Conservation (phyloP, 2,113 vertebrate species). For the Bombycilla garrulus region DNA sequence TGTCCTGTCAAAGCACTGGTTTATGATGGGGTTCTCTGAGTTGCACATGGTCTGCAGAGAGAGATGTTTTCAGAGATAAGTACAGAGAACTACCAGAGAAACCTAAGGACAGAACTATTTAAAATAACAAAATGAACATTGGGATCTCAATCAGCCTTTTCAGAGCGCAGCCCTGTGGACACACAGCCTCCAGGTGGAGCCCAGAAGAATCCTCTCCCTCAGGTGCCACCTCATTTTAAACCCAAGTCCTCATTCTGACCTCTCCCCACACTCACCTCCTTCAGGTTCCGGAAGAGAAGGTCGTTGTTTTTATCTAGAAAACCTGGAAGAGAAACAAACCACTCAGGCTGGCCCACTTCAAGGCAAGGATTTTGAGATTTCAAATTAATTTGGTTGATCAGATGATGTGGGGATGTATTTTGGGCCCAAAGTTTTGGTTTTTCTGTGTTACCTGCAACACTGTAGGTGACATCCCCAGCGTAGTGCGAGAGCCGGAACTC, state of each 20-base stretch:
- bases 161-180: neutral
- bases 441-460: slow-evolving; percentile 79
- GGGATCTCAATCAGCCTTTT: neutral
- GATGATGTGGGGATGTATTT: neutral
- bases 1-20: slow-evolving; percentile 87
- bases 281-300: slow-evolving; percentile 95
- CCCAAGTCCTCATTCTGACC: neutral
- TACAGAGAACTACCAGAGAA: neutral
- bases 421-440: neutral
- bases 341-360: neutral
- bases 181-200: neutral
- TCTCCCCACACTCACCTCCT: slow-evolving; percentile 82
- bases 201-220: neutral
- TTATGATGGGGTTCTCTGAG: slow-evolving; percentile 92
- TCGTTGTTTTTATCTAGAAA: slow-evolving; percentile 99
- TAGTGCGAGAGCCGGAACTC: slow-evolving; percentile 95
- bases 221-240: neutral
- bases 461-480: slow-evolving; percentile 97
- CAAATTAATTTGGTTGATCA: neutral
- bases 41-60: slow-evolving; percentile 87
- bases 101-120: neutral
- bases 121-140: neutral
- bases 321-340: slow-evolving; percentile 73
- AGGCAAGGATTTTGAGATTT: neutral
- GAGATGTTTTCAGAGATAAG: neutral